phyloP scores from a whole-genome alignment of 2,888 invertebrate genomes.

The Ormyrus nitidulus region DNA sequence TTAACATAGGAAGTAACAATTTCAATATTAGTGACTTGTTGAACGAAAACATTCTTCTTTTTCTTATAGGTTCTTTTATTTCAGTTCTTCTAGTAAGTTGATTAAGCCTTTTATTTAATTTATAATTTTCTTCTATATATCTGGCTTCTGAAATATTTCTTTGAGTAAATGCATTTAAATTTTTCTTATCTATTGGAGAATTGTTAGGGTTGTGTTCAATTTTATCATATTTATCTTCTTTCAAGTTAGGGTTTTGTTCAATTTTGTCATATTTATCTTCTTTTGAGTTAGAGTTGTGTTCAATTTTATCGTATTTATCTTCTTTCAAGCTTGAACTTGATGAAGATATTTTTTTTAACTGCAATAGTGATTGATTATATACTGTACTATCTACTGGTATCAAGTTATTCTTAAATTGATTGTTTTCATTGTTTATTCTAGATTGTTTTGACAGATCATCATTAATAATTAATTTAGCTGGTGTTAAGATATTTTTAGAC shows the following conservation, averaged over 20 bases:
- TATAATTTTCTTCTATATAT: not conserved
- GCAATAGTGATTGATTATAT: not conserved
- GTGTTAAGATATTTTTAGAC: conserved; percentile 33
- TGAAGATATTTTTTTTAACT: conserved; percentile 20
- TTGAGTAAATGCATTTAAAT: not conserved
- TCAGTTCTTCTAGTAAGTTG: conserved; percentile 49
- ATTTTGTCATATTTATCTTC: too few species aligned
- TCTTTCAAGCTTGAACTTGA: too few species aligned
- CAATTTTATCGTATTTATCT: too few species aligned
- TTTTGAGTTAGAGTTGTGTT: too few species aligned
- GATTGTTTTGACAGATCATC: not conserved
- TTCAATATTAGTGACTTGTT: conserved; percentile 50
- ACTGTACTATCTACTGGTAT: not conserved
- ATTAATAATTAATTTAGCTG: conserved; percentile 34
- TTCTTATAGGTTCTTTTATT: conserved; percentile 25
- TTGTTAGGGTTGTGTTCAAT: not conserved
- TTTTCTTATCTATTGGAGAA: not conserved
- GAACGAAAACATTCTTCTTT: conserved; percentile 15
- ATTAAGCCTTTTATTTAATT: conserved; percentile 59
- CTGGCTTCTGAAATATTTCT: not conserved
- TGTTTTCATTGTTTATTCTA: not conserved
- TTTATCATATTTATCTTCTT: not conserved
- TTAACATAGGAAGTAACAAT: conserved; percentile 47
- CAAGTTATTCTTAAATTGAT: not conserved
- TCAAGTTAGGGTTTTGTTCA: too few species aligned